These are phyloP conservation scores for Aporophyla lueneburgensis DNA, from an alignment of 2,888 invertebrate species.

Conservation along the genomic window DNA sequence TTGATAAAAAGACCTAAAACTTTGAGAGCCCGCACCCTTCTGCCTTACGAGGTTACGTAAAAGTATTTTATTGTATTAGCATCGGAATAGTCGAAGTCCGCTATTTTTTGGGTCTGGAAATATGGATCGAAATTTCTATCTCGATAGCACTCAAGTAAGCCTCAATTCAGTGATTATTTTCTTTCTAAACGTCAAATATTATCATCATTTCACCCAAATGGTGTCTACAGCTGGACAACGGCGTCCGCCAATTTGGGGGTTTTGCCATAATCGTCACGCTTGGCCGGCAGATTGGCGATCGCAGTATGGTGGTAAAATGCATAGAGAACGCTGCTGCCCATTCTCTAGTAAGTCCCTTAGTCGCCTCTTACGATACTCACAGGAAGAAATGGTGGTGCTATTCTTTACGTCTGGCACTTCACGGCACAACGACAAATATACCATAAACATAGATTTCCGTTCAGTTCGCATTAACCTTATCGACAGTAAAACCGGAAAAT, in stretches of 20 bases:
- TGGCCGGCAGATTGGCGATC: too few species aligned
- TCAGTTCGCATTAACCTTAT: slow-evolving; percentile 28
- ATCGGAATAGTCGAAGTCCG: slow-evolving; percentile 44
- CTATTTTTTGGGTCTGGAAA: slow-evolving; percentile 17
- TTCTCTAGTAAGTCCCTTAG: too few species aligned
- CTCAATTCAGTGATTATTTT: not conserved
- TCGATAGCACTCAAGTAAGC: not conserved
- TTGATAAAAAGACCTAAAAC: slow-evolving; percentile 43
- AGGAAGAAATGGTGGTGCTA: too few species aligned
- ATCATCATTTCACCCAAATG: too few species aligned
- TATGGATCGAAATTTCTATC: slow-evolving; percentile 10
- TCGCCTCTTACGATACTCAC: too few species aligned
- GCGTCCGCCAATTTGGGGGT: too few species aligned
- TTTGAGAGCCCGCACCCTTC: slow-evolving; percentile 42
- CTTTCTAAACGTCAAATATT: not conserved
- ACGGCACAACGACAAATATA: too few species aligned
- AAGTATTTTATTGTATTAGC: slow-evolving; percentile 63
- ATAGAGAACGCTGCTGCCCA: too few species aligned
- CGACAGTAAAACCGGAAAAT: slow-evolving; percentile 36
- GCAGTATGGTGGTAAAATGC: too few species aligned
- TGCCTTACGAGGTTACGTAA: slow-evolving; percentile 43
- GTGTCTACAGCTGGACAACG: too few species aligned
- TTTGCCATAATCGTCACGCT: too few species aligned
- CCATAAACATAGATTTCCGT: not conserved
- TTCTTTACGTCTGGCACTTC: too few species aligned